Conservation (phyloP, 2,888 invertebrate species). For the Oithona nana region DNA sequence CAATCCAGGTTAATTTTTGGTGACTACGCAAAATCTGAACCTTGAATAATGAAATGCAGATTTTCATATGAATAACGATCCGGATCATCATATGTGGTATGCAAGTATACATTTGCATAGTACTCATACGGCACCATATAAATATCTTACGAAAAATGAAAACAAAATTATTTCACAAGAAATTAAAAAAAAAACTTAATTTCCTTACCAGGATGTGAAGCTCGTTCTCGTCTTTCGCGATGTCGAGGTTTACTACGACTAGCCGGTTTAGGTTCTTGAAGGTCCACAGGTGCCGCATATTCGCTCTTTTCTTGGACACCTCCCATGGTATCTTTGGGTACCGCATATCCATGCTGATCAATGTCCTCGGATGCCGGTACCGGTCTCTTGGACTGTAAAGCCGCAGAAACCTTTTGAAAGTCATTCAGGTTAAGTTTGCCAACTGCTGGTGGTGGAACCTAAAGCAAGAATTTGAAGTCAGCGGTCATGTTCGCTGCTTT, state of each 20-base stretch:
- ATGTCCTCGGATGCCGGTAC: conserved; percentile 55
- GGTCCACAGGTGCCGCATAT: conserved; percentile 12
- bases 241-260: conserved; percentile 1
- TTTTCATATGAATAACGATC: too few species aligned
- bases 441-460: background rate
- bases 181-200: background rate
- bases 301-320: conserved; percentile 21
- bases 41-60: too few species aligned
- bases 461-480: background rate
- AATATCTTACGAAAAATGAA: too few species aligned
- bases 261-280: background rate
- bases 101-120: too few species aligned
- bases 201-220: conserved; percentile 25
- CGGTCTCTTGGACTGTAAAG: conserved; percentile 48
- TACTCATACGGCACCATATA: too few species aligned
- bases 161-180: background rate
- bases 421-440: conserved; percentile 75
- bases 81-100: too few species aligned
- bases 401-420: conserved; percentile 70
- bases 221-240: conserved; percentile 1
- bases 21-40: too few species aligned
- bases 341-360: conserved; percentile 34
- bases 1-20: too few species aligned
- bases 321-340: conserved; percentile 37
- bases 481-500: background rate